A percentile compares a stretch with the other conserved stretches of the same genome.
Conservation (phyloP, 2,797 vertebrate genomes). For the Crenichthys baileyi region DNA sequence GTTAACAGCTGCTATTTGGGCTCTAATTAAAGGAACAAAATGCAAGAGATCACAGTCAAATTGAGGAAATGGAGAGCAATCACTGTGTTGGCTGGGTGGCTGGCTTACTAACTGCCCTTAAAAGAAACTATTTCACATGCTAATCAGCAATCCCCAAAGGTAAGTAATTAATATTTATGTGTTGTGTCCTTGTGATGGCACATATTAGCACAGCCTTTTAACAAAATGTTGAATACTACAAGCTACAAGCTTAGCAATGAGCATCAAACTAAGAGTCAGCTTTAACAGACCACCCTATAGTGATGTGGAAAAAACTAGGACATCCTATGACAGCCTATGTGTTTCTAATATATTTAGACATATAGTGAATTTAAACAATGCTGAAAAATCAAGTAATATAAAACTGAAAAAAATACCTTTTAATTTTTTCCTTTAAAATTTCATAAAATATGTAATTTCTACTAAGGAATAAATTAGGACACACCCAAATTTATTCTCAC, state of each 20-base stretch:
- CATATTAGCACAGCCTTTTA: constrained; percentile 28
- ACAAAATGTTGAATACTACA: constrained; percentile 8
- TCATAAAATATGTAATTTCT: no score
- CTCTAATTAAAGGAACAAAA: constrained; percentile 53
- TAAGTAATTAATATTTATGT: constrained; percentile 31
- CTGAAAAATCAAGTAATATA: no score
- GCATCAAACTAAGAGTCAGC: constrained; percentile 21
- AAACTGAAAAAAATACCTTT: no score
- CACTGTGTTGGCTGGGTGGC: constrained; percentile 29
- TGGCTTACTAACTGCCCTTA: constrained; percentile 26
- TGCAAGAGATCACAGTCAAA: constrained; percentile 49
- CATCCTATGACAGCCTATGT: no score
- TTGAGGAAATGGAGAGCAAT: constrained; percentile 50
- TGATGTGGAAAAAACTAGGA: no score
- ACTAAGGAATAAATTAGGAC: no score
- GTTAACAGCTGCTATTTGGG: constrained; percentile 34
- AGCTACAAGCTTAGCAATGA: constrained; percentile 32
- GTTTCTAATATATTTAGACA: no score
- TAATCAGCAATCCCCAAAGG: constrained; percentile 38
- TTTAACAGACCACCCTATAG: constrained; percentile 18
- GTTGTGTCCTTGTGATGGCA: constrained; percentile 6
- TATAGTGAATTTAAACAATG: no score
- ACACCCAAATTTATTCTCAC: no score
- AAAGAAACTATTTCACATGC: constrained; percentile 47
- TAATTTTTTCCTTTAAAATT: no score